Base-by-base conservation (phyloP, 2,113 vertebrate genomes). In the Otus sunia region DNA sequence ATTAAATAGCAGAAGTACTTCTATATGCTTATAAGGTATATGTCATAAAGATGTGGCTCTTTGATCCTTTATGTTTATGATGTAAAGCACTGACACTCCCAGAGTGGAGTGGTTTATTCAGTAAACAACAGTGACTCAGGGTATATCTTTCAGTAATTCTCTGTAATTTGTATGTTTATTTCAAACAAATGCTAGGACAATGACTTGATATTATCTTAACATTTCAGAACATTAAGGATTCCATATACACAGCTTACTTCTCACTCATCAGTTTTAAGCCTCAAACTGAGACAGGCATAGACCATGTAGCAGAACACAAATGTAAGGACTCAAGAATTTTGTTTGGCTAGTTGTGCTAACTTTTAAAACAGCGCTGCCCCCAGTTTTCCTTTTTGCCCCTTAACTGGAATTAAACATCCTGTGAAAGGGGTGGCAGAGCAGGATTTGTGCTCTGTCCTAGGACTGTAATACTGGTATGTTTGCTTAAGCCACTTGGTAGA, bases 91-190 rank as follows among this genome's bases (percentile, higher is more conserved):
- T 71, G 68, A 78, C 39, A 16, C 68, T 81, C 39, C 52, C 64
- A 36, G 30, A 90, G 56, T 9, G 17, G 29, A 93, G 22, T 4
- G 5, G 41, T 76, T 90, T 69, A 58, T 90, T 96, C 69, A 90
- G 50, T 47, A 79, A 78, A 83, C 41, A 76, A 64, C 26, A 77
- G 75, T 91, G 80, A 86, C 56, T 89, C 73, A 90, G 47, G 47
- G 11, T 66, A 53, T 20, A 6, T 62, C 72, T 86, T 86, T 80
- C 68, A 92, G 60, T 50, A 80, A 45, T 63, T 84, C 59, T 89
- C 56, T 43, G n/a, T 76, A 81, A 93, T 94, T 86, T 74, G 30
- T 77, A 41, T 66, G 34, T 86, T 91, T 95, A 21, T 94, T 89
- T 92, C 56, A 91, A 91, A 92, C 76, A 92, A 86, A 86, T 76